These are phyloP conservation scores for Takifugu bimaculatus DNA, from an alignment of 2,113 vertebrate species.

Conservation along the genomic window DNA sequence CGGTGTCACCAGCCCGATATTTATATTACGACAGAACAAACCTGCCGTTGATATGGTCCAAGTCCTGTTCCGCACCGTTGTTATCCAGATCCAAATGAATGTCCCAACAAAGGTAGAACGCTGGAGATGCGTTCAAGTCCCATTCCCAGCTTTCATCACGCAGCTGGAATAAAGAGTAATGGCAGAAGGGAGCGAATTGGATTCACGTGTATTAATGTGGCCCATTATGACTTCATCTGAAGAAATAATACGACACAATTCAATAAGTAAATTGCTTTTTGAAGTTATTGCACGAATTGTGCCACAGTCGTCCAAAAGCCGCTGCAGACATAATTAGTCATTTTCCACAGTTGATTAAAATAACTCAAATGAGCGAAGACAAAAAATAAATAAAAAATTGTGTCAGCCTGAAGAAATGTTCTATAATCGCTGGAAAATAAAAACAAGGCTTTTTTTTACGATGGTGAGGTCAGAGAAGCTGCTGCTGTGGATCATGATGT, in stretches of 20 bases:
- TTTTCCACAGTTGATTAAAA: constrained; percentile 7
- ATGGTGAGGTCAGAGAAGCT: no score
- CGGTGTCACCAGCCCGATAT: no score
- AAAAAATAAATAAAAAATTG: not conserved
- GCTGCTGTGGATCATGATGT: no score
- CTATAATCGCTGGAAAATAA: no score
- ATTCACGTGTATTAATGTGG: constrained; percentile 7
- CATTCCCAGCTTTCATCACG: not conserved
- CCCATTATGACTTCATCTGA: constrained; percentile 16
- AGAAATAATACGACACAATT: constrained; percentile 6
- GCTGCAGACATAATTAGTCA: not conserved
- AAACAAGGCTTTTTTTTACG: no score
- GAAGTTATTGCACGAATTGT: constrained; percentile 2
- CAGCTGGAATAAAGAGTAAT: constrained; percentile 6
- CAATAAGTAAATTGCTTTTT: constrained; percentile 10
- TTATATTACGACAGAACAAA: no score
- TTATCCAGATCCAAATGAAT: no score
- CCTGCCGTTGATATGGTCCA: no score
- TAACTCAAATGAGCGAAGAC: constrained; percentile 4
- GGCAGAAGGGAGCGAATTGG: constrained; percentile 1
- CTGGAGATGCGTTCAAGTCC: no score
- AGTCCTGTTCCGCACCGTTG: no score
- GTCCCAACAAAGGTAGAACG: no score
- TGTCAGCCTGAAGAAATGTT: no score
- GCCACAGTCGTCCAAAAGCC: not conserved